These are phyloP conservation scores for Macrochelys suwanniensis DNA, from an alignment of 2,797 vertebrate genomes.

Conservation along the genomic window DNA sequence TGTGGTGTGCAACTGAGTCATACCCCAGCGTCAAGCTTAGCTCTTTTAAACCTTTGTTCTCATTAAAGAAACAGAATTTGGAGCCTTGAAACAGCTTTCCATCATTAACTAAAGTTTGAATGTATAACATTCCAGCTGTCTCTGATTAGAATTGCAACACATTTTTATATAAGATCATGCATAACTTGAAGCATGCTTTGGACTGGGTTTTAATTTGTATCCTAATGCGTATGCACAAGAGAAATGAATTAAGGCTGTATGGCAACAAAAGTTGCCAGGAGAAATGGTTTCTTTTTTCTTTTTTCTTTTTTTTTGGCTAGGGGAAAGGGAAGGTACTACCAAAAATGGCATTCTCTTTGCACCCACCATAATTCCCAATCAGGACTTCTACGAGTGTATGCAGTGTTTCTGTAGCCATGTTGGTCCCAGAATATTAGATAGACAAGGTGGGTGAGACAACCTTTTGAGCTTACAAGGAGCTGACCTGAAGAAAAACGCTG, in stretches of 20 bases:
- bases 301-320: neutral
- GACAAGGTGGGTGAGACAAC: neutral
- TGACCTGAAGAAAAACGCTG: neutral
- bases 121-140: neutral
- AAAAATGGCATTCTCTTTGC: neutral
- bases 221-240: neutral
- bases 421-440: neutral
- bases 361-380: neutral
- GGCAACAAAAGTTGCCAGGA: too few species aligned
- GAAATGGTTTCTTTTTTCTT: too few species aligned
- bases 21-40: rapidly evolving
- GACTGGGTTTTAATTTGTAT: neutral
- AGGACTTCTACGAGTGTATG: neutral
- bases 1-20: neutral
- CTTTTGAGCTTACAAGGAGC: neutral
- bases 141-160: neutral
- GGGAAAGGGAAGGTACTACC: neutral
- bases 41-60: neutral
- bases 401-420: neutral
- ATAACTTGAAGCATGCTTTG: neutral
- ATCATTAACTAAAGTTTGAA: neutral
- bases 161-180: neutral
- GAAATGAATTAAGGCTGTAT: too few species aligned
- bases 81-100: neutral
- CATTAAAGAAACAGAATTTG: neutral